phyloP scores from a whole-genome alignment of 2,113 vertebrate genomes.

The Myocastor coypus region DNA sequence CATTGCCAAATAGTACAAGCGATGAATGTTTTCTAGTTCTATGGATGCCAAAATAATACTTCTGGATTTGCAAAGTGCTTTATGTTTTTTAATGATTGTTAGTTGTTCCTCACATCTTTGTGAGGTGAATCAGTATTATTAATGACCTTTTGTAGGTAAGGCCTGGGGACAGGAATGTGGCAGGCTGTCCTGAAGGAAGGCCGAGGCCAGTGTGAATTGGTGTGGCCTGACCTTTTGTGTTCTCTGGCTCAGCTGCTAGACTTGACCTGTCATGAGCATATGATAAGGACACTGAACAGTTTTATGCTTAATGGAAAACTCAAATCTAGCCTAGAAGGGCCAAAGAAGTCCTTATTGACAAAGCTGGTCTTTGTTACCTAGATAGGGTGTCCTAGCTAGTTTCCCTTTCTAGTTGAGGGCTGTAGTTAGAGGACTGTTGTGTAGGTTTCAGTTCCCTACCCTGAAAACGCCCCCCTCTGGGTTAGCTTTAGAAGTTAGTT shows the following conservation, averaged over 20 bases:
- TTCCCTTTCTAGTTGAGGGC: conserved; percentile 24
- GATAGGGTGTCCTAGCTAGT: conserved; percentile 13
- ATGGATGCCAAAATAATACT: conserved; percentile 77
- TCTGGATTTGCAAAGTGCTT: conserved; percentile 69
- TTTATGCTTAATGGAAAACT: not conserved
- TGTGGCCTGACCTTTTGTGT: conserved; percentile 22
- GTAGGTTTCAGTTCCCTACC: conserved; percentile 27
- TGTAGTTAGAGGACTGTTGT: conserved; percentile 48
- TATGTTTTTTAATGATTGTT: conserved; percentile 59
- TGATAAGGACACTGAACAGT: conserved; percentile 39
- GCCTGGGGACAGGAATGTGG: not conserved
- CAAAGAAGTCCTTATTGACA: conserved; percentile 73
- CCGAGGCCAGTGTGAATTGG: not conserved
- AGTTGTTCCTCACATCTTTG: conserved; percentile 51
- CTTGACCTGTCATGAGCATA: conserved; percentile 27
- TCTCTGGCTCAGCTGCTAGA: conserved; percentile 53
- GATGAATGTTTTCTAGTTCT: conserved; percentile 62
- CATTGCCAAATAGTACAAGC: conserved; percentile 78
- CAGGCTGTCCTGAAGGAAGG: conserved; percentile 4
- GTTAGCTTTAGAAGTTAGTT: conserved; percentile 59
- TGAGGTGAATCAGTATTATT: conserved; percentile 73
- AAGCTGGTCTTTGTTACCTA: conserved; percentile 76
- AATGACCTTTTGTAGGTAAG: not conserved
- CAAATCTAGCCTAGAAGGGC: conserved; percentile 65
- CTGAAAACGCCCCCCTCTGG: conserved; percentile 13